Evolutionary conservation across 37 sponge, comb jelly and placozoan species (phyloP), one percentile per base, ranked within the genome.

Genomic region (Eunapius fragilis): DNA sequence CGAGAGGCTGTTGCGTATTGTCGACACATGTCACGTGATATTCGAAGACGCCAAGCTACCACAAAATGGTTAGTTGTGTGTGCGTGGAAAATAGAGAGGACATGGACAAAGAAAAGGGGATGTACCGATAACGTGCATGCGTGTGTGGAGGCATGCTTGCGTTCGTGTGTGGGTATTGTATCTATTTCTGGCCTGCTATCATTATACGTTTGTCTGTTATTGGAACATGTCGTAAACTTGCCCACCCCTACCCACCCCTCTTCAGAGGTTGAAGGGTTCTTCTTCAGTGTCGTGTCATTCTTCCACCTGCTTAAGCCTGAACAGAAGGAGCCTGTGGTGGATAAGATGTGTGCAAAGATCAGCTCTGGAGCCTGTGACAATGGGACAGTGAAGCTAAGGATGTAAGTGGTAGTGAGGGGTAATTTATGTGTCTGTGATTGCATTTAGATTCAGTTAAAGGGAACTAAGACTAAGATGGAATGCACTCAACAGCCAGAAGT

Each of bases 211-310:
- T 75, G 33, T 31, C 5, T 75, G 12, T 14, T 36, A 31, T n/a
- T 48, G 33, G 67, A 23, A 26, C 19, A 47, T 45, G 30, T 34
- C 78, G n/a, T n/a, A n/a, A n/a, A n/a, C 37, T 72, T 77, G 58
- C 72, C 73, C 48, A 58, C 35, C 67, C 50, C 74, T 9, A 19
- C 30, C 37, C 41, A 3, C 41, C 41, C 6, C 6, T 6, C 25
- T 23, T 27, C 84, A 91, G 92, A 91, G 49, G 19, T 87, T n/a
- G 92, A 91, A 48, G 88, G 85, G 0, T 83, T 91, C 41, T 83
- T 91, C 75, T 91, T 84, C 71, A 84, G 87, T 25, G 48, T 91
- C 4, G 88, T 83, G 27, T 91, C 92, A 2, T 85, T 91, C 36
- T 79, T 91, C 37, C 92, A 91, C 37, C 67, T 91, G n/a, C 50